Evolutionary conservation across 2,797 vertebrate species (phyloP).

Genomic region (Carduelis carduelis): DNA sequence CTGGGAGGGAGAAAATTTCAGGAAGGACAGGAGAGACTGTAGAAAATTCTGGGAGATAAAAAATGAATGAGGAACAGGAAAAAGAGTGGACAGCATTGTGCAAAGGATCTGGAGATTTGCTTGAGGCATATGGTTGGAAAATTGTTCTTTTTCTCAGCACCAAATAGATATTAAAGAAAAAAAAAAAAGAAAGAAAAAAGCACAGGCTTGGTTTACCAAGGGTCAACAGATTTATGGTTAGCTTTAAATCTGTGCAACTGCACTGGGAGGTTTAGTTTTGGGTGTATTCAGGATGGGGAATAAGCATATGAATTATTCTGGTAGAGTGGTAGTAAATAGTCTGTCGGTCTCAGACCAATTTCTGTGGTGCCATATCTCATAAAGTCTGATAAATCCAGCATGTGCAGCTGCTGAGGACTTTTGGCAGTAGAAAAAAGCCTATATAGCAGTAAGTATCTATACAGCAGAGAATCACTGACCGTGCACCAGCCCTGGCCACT

Average conservation of each 20-base stretch:
- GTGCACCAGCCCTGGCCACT: not conserved
- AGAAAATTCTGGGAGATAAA: not conserved
- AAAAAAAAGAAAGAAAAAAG: no score
- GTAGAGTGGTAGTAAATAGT: constrained; percentile 34
- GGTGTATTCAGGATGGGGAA: not conserved
- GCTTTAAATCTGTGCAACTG: constrained; percentile 29
- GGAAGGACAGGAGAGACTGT: not conserved
- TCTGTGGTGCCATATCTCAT: constrained; percentile 49
- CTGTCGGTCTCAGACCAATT: constrained; percentile 42
- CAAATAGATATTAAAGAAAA: not conserved
- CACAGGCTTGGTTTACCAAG: not conserved
- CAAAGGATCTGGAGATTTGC: not conserved
- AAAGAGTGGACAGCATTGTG: not conserved
- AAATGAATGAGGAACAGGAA: not conserved
- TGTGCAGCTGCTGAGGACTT: constrained; percentile 28
- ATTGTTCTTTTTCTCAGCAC: not conserved
- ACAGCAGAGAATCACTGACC: not conserved
- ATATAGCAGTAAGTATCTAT: not conserved
- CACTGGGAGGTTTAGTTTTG: not conserved
- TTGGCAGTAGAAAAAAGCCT: not conserved
- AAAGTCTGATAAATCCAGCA: constrained; percentile 48
- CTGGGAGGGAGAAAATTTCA: not conserved
- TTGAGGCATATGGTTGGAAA: not conserved
- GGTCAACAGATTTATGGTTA: constrained; percentile 9
- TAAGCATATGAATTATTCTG: constrained; percentile 52